Conservation (phyloP, 2,113 vertebrate species). For the Ictalurus punctatus region DNA sequence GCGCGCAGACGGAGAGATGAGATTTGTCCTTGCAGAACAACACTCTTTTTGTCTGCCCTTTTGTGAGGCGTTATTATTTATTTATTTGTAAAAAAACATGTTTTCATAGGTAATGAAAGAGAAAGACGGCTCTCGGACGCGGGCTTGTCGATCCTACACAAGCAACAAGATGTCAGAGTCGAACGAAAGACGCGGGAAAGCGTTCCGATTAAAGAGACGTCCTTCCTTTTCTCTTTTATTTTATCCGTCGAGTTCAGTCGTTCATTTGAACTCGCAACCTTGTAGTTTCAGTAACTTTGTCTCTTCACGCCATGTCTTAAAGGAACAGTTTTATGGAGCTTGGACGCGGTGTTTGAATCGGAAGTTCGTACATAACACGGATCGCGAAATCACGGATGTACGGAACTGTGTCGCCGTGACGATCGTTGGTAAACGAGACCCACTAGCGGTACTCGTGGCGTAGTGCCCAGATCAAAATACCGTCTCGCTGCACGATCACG, state of each 20-base stretch:
- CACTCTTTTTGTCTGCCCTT: neutral
- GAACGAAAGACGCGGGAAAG: neutral
- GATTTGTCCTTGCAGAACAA: neutral
- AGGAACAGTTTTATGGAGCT: neutral
- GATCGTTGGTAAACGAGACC: too few relatives aligned
- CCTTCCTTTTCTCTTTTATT: neutral
- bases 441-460: too few relatives aligned
- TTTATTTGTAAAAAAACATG: too few relatives aligned
- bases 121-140: neutral
- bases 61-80: neutral
- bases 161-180: neutral
- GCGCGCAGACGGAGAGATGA: neutral
- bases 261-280: neutral
- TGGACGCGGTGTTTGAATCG: neutral
- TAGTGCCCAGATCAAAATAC: too few relatives aligned
- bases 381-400: too few relatives aligned
- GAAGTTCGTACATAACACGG: too few relatives aligned
- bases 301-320: too few relatives aligned
- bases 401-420: too few relatives aligned
- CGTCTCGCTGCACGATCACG: too few relatives aligned
- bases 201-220: neutral
- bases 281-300: neutral
- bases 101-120: neutral
- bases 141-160: neutral
- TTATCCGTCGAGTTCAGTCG: neutral